phyloP scores from a whole-genome alignment of 2,797 vertebrate species.

The Alexandromys oeconomus region DNA sequence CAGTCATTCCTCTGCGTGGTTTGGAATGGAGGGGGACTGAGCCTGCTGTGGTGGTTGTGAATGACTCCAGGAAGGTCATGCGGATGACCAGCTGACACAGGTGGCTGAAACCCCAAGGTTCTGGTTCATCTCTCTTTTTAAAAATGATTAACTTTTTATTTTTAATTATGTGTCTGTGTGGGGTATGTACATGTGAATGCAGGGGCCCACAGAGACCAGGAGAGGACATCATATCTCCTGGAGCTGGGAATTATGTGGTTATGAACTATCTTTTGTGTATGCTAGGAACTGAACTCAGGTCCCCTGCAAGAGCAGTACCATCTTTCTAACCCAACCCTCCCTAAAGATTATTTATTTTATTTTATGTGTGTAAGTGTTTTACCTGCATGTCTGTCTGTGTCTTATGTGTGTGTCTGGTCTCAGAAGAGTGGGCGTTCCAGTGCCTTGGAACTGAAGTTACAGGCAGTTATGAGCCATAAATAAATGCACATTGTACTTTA shows the following conservation, averaged over 20 bases:
- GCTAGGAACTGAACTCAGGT: neutral
- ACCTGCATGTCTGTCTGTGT: neutral
- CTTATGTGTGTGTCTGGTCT: neutral
- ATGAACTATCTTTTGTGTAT: neutral
- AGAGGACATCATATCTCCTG: neutral
- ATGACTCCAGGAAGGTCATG: neutral
- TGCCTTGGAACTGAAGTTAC: neutral
- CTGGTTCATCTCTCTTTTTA: neutral
- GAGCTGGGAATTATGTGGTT: neutral
- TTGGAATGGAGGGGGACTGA: neutral
- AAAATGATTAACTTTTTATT: neutral
- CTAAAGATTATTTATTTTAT: neutral
- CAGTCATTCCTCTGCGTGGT: neutral
- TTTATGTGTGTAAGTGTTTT: neutral
- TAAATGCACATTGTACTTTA: neutral
- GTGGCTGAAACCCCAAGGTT: neutral
- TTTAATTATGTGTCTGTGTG: neutral
- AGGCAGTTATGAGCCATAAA: neutral
- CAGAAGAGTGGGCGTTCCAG: neutral
- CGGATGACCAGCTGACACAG: rapidly evolving
- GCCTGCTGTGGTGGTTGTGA: neutral
- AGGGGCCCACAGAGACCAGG: neutral
- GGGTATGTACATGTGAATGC: neutral
- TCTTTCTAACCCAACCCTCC: neutral
- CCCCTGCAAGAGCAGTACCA: neutral